Base-by-base conservation (phyloP, 2,888 invertebrate species). In the Drosophila niveifrons region DNA sequence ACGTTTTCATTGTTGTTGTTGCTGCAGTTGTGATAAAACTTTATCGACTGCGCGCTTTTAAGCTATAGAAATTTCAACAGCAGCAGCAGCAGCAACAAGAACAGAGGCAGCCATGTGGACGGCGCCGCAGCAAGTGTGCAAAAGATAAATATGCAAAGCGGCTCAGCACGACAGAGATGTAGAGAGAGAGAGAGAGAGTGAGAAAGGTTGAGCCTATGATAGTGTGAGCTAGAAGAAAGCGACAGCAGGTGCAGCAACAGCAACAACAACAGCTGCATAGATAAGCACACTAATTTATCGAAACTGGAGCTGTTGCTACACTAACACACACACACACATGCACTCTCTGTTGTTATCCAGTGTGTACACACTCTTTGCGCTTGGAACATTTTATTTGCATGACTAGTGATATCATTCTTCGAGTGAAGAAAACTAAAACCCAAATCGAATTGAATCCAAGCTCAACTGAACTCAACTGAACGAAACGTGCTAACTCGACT, bases 71-170 rank as follows among this genome's bases (percentile, higher is more conserved):
- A 66, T 66, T 68, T 62, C 39, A 64, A 51, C 31, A 23, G 23
- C 23, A 23, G 23, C 23, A 23, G 6, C 23, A 23, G 55, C 62
- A 63, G 51, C 41, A 68, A 59, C 46, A 77, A 59, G 48, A 68
- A 62, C 47, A 34, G 23, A 39, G 36, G 48, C 69, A 69, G 62
- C 71, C 57, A 71, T 63, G 52, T 52, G 65, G 48, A 59, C 43
- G 64, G 18, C 47, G 55, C 28, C 46, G 39, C 66, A 58, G 78
- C 78, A 87, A 81, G 72, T 82, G 82, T 80, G 87, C 84, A 66
- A 74, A 66, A 89, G 90, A 84, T 84, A 84, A 89, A 73, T 88
- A 84, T 84, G 90, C 86, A 88, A 84, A 82, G 69, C 53, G 65
- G 65, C 58, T 67, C 58, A 57, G 52, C 15, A 10, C 8, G 2